Evolutionary conservation across 2,797 vertebrate species (phyloP).

Genomic region (Loriculus beryllinus): DNA sequence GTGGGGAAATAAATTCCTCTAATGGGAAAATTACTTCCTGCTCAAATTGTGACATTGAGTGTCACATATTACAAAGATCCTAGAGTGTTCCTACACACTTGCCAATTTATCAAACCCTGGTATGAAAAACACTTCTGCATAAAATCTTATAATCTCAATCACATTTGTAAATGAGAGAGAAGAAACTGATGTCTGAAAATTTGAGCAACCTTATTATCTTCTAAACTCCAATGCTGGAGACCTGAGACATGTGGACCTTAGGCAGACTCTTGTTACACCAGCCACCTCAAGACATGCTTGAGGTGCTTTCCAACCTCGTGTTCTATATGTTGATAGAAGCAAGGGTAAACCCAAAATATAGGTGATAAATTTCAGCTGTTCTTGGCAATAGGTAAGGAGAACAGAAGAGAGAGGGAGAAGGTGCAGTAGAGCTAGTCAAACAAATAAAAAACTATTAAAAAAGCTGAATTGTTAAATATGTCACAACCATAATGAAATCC

Average conservation of each 20-base stretch:
- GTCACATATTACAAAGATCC: not conserved
- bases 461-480: not conserved
- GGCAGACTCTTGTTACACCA: not conserved
- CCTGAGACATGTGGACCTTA: not conserved
- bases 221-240: not conserved
- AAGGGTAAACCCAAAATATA: not conserved
- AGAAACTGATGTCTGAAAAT: not conserved
- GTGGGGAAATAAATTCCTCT: fast-evolving
- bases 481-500: not conserved
- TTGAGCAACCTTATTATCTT: not conserved
- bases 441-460: not conserved
- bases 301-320: not conserved
- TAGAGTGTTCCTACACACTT: not conserved
- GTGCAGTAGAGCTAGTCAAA: not conserved
- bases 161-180: not conserved
- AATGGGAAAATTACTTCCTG: not conserved
- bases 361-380: constrained; percentile 4
- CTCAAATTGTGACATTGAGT: not conserved
- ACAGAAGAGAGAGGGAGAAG: not conserved
- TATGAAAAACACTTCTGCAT: not conserved
- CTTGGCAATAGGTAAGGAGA: not conserved
- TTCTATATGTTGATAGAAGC: not conserved
- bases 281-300: not conserved
- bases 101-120: not conserved
- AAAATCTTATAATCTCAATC: not conserved